Percentiles rank a stretch among this genome's conserved stretches.
Conservation (phyloP, 2,888 invertebrate genomes). For the Dasypogon diadema region DNA sequence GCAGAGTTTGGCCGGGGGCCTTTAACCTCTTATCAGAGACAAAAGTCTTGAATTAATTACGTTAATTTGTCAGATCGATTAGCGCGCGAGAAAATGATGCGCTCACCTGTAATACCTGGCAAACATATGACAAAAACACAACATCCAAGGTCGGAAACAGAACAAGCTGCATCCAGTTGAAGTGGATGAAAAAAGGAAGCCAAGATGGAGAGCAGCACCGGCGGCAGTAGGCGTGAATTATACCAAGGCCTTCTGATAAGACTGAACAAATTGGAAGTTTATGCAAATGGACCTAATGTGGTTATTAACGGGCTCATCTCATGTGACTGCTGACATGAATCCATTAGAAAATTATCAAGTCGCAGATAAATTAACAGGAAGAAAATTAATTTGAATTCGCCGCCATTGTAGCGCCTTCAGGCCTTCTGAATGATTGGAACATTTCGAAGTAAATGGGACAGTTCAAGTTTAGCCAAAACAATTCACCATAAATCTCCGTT, state of each 20-base stretch:
- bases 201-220: neutral
- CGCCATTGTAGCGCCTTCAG: neutral
- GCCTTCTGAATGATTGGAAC: neutral
- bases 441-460: constrained; percentile 40
- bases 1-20: neutral
- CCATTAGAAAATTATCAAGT: neutral
- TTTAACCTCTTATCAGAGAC: neutral
- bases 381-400: constrained; percentile 2
- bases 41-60: neutral
- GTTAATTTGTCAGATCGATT: neutral
- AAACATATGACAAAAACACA: neutral
- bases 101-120: neutral
- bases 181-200: neutral
- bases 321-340: neutral
- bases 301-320: constrained; percentile 40
- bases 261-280: constrained; percentile 36
- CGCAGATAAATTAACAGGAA: constrained; percentile 27
- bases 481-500: constrained; percentile 4
- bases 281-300: constrained; percentile 28
- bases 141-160: neutral
- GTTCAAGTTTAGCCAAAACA: constrained; percentile 20
- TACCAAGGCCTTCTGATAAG: constrained; percentile 22
- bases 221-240: constrained; percentile 21
- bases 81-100: too few species aligned
- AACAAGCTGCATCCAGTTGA: neutral